These are phyloP conservation scores for Petrocephalus microphthalmus DNA, from an alignment of 2,113 vertebrate species.

Conservation along the genomic window DNA sequence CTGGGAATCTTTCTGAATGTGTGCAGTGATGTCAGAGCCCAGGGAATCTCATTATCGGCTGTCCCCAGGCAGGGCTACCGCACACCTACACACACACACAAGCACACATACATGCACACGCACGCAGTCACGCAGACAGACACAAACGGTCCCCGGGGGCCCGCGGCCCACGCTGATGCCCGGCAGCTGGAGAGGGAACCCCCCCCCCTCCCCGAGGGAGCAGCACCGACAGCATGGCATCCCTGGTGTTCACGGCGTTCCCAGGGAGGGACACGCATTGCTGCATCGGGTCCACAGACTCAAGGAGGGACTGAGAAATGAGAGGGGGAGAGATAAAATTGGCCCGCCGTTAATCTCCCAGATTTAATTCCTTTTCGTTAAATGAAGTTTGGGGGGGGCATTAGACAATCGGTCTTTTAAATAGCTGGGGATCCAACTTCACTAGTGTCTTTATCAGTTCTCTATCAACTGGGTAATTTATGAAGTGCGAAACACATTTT, in stretches of 20 bases:
- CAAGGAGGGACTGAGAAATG: not conserved
- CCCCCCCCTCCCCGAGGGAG: not conserved
- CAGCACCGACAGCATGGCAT: not conserved
- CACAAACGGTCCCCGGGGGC: too few relatives aligned
- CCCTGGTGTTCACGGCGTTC: not conserved
- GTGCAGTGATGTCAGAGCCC: not conserved
- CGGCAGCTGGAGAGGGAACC: not conserved
- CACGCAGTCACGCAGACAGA: not conserved
- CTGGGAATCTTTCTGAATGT: not conserved
- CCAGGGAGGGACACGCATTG: not conserved
- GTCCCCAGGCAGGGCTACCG: not conserved
- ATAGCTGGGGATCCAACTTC: not conserved
- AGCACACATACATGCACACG: not conserved
- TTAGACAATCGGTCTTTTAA: conserved; percentile 17
- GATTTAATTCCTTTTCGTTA: conserved; percentile 22
- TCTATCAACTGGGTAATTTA: not conserved
- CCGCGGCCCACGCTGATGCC: not conserved
- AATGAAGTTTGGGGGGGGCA: conserved; percentile 15
- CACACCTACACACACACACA: not conserved
- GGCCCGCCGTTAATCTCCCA: conserved; percentile 20
- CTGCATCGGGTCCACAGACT: not conserved
- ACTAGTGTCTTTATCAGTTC: not conserved
- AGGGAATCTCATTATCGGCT: not conserved
- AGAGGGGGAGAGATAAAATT: not conserved
- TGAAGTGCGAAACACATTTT: not conserved